Evolutionary conservation across 2,888 invertebrate genomes (phyloP), one percentile per base, ranked within the genome.

Genomic region (Carpatolechia fugitivella): DNA sequence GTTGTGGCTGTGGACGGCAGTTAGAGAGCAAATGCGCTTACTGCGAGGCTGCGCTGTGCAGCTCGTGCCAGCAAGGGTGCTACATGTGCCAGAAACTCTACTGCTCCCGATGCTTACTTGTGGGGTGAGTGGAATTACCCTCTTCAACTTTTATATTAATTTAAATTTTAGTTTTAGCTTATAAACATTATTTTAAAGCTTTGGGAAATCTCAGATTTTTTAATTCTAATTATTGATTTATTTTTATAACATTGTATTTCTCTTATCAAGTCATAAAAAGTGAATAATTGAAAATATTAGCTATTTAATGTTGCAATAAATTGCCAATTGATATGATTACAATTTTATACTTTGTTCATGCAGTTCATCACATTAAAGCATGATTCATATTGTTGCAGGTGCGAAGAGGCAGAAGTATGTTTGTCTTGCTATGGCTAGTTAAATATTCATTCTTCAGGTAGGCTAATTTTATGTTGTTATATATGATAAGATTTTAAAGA

Each of bases 391-490:
- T 56, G 52, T 85, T 86, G 53, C 81, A 88, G 89, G 47, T 79
- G 67, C 29, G 85, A 87, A 52, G 80, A 76, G 10, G 57, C 69
- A 1, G 79, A 81, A 62, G 70, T 85, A 18, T 89, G 89, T 61
- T 74, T 86, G 0, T 88, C 89, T n/a, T 89, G 89, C 66, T 88
- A 80, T 61, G 64, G 69, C 14, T 48, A 44, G 44, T 44, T 44
- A n/a, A 13, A 24, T 8, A 3, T 41, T 41, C 29, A 14, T 29
- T n/a, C 13, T 20, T 20, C n/a, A 41, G 41, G 44, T 44, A 24
- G 24, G 11, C 13, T 44, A 10, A 24, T 18, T 41, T 41, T 44
- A 50, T 55, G 3, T 24, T 30, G 14, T 51, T 31, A 11, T n/a
- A 1, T 36, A 29, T 18, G 18, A 30, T 33, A 56, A 55, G 10